Base-by-base conservation (phyloP, 2,797 vertebrate species). In the Chrysocyon brachyurus region DNA sequence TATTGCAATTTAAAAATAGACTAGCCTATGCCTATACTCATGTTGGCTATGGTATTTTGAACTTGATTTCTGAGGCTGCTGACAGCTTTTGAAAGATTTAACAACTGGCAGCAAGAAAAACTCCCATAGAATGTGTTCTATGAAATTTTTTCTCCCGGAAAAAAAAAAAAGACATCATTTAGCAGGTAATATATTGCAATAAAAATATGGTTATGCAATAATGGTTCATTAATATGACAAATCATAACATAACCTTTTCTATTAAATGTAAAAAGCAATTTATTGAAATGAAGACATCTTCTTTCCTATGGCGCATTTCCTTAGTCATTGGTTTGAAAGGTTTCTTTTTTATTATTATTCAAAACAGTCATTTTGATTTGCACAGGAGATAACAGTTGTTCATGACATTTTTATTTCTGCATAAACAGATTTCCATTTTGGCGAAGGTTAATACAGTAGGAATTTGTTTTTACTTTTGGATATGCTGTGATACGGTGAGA, bases 31-130 rank as follows among this genome's bases (percentile, higher is more conserved):
- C 97, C 97, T 98, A 91, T 98, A 96, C 97, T 98, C 92, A 79
- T 96, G 77, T 98, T 98, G 98, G 97, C 98, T 98, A 88, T 97
- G 95, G 97, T 98, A 98, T 98, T 98, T 98, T 98, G 98, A 97
- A 98, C 98, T 98, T 99, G 98, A 99, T 98, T 99, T 98, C 98
- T 98, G 98, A 98, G 98, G 88, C 96, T 98, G 98, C 98, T 99
- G 98, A 99, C 98, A 99, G 98, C 96, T 98, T 98, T 97, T 98
- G 98, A 98, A 99, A 99, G 98, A 99, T 99, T 99, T 99, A 99
- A 98, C 95, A 98, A 98, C 98, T 98, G 98, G 97, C 97, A 98
- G 98, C 97, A 98, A 98, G 98, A 98, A 99, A 98, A 98, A 98
- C 97, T 98, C 96, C 84, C 97, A 98, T 97, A 98, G 97, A 98